Evolutionary conservation across 2,113 vertebrate species (phyloP).

Genomic region (Antechinus stuartii): DNA sequence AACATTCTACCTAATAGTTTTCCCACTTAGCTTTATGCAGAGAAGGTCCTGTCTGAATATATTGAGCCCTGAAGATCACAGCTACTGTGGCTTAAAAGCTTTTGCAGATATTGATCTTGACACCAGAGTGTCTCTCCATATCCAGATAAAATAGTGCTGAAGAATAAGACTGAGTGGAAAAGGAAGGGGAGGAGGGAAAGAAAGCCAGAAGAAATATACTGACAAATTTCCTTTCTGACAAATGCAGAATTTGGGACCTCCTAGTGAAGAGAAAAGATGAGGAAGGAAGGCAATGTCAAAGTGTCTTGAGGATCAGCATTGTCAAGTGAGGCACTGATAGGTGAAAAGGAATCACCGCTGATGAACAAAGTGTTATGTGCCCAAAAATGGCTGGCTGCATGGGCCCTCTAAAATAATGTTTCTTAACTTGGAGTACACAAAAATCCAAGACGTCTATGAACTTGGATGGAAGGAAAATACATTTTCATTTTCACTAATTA

Average conservation of each 20-base stretch:
- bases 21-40: conserved; percentile 30
- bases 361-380: not conserved
- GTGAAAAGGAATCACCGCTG: not conserved
- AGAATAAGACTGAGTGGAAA: conserved; percentile 14
- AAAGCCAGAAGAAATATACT: not conserved
- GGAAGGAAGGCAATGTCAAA: not conserved
- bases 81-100: conserved; percentile 66
- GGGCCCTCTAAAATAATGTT: not conserved
- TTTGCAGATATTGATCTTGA: conserved; percentile 59
- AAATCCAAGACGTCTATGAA: not conserved
- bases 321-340: not conserved
- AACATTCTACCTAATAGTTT: conserved; percentile 32
- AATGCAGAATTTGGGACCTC: not conserved
- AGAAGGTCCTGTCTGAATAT: conserved; percentile 24
- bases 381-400: not conserved
- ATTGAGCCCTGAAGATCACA: conserved; percentile 54
- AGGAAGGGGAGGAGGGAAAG: conserved; percentile 44
- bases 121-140: conserved; percentile 35
- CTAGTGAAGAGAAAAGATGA: not conserved
- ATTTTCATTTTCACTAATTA: not conserved
- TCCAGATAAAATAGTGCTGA: conserved; percentile 31
- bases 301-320: not conserved
- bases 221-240: not conserved
- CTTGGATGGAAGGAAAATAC: not conserved
- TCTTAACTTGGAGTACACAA: not conserved